Conservation (phyloP, 2,888 invertebrate species). For the Plebejus argus region DNA sequence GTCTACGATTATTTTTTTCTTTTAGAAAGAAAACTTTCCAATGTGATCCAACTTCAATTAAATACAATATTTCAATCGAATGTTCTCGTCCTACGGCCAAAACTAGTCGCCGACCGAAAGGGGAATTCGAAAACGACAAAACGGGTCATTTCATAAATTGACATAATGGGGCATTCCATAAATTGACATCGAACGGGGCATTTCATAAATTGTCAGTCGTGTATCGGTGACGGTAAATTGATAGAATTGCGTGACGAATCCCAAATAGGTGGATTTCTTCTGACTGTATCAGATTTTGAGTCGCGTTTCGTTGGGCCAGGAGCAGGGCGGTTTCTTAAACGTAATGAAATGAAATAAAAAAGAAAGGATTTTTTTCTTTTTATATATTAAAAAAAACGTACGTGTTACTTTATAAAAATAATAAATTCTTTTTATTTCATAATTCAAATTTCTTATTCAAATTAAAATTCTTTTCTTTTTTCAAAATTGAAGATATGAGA, state of each 20-base stretch:
- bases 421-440: no score
- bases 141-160: conserved; percentile 67
- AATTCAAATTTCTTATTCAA: no score
- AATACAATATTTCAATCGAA: conserved; percentile 69
- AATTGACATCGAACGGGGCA: conserved; percentile 77
- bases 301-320: conserved; percentile 57
- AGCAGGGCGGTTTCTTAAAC: conserved; percentile 37
- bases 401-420: neutral
- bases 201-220: conserved; percentile 42
- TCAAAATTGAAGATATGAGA: no score
- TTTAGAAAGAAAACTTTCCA: neutral
- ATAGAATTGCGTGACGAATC: conserved; percentile 81
- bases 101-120: conserved; percentile 79
- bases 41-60: conserved; percentile 49
- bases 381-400: neutral
- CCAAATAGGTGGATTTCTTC: conserved; percentile 78
- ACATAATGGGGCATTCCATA: conserved; percentile 66
- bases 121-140: conserved; percentile 69
- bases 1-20: no score
- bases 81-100: conserved; percentile 80
- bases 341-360: no score
- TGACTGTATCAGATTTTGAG: conserved; percentile 65
- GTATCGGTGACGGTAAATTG: conserved; percentile 73
- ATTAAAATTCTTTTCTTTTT: no score
- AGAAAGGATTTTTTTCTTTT: no score